Percentiles rank a stretch among this genome's conserved stretches.
Conservation (phyloP, 2,113 vertebrate genomes). For the Coryphaenoides rupestris region DNA sequence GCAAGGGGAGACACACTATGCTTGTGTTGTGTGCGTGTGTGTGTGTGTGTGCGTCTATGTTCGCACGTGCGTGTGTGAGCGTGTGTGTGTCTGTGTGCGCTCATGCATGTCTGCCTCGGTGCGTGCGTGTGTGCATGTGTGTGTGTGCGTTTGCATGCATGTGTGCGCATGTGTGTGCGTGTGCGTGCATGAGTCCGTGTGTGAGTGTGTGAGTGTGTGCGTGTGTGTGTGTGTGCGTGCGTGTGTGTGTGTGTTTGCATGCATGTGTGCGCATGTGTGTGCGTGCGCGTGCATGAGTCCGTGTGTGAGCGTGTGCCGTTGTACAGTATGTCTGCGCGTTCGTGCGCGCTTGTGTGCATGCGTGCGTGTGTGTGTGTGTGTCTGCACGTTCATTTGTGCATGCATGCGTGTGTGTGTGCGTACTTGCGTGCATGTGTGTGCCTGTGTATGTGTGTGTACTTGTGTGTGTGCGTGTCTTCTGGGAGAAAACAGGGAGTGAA, state of each 20-base stretch:
- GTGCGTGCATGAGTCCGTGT: no score
- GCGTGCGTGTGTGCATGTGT: conserved; percentile 4
- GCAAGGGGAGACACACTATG: no score
- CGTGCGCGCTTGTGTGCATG: background rate
- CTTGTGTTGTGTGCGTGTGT: no score
- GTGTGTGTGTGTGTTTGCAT: background rate
- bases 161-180: background rate
- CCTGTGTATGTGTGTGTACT: conserved; percentile 1
- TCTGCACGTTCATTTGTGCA: no score
- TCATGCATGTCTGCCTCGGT: conserved; percentile 3
- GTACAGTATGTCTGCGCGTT: conserved; percentile 1
- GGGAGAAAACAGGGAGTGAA: conserved; percentile 1
- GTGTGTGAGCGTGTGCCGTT: conserved; percentile 6
- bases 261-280: background rate
- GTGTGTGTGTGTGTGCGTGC: conserved; percentile 2
- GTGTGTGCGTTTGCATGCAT: background rate
- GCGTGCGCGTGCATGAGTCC: no score
- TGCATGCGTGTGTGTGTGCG: background rate
- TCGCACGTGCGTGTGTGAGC: no score
- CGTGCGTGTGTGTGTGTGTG: background rate
- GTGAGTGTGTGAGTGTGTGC: conserved; percentile 1
- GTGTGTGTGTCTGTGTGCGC: background rate
- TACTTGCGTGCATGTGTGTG: no score
- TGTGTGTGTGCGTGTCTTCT: background rate
- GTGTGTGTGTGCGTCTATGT: background rate